These are phyloP conservation scores for Laterallus jamaicensis DNA, from an alignment of 2,113 vertebrate species.

Conservation along the genomic window DNA sequence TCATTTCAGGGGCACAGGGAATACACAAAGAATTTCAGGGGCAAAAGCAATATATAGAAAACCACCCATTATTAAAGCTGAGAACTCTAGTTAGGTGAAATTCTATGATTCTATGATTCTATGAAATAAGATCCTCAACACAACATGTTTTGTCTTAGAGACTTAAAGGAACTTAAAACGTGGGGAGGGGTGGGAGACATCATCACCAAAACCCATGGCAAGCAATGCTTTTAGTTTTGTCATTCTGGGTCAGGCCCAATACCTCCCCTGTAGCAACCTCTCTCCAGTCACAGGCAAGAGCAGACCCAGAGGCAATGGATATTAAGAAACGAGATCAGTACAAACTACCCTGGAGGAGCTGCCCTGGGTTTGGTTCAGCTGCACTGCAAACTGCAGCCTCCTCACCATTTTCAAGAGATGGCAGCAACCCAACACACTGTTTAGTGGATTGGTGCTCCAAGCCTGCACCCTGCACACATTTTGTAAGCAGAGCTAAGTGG, in stretches of 20 bases:
- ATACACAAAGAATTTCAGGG: no score
- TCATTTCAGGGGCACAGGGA: neutral
- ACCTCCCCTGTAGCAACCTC: neutral
- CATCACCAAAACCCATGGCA: neutral
- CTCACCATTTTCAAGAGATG: neutral
- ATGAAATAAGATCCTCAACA: neutral
- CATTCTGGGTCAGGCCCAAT: neutral
- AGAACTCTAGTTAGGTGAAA: neutral
- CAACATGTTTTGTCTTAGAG: neutral
- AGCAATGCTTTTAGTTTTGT: neutral
- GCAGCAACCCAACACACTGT: neutral
- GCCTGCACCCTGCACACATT: fast-evolving
- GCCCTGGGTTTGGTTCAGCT: neutral
- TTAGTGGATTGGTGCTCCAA: neutral
- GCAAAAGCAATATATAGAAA: neutral
- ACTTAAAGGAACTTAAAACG: neutral
- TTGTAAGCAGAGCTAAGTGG: neutral
- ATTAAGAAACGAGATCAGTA: neutral
- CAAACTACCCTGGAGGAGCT: neutral
- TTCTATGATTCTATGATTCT: no score
- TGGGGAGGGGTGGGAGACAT: neutral
- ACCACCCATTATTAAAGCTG: neutral
- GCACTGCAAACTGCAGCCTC: neutral
- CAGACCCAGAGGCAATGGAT: neutral
- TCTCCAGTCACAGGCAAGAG: neutral